Conservation (phyloP, 2,797 vertebrate species). For the Hoplostethus atlanticus region DNA sequence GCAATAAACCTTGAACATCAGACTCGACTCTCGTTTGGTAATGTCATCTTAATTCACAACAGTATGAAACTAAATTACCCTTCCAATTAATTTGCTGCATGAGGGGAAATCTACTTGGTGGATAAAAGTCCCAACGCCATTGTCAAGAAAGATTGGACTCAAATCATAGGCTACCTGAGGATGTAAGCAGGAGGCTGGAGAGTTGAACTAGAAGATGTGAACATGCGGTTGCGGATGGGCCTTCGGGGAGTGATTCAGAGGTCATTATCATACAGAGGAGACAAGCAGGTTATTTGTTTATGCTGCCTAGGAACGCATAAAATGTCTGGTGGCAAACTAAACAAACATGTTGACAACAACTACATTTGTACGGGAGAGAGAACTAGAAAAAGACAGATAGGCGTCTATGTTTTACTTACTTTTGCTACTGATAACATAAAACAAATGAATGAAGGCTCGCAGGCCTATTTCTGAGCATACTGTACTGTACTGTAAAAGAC, state of each 20-base stretch:
- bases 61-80: too few species aligned
- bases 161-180: slow-evolving; percentile 28
- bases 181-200: slow-evolving; percentile 36
- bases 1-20: too few species aligned
- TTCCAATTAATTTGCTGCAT: not conserved
- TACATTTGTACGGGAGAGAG: not conserved
- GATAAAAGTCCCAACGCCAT: not conserved
- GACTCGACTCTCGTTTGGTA: too few species aligned
- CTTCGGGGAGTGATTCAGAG: slow-evolving; percentile 82
- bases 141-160: too few species aligned
- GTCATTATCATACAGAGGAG: slow-evolving; percentile 80
- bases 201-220: slow-evolving; percentile 33
- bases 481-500: too few species aligned
- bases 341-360: not conserved
- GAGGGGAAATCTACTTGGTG: not conserved
- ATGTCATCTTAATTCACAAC: too few species aligned
- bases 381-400: not conserved
- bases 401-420: too few species aligned
- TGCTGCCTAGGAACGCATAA: not conserved
- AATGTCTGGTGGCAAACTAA: not conserved
- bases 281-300: slow-evolving; percentile 66
- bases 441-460: too few species aligned
- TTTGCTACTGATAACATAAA: too few species aligned
- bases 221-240: slow-evolving; percentile 46
- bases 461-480: too few species aligned